Base-by-base conservation (phyloP, 2,113 vertebrate genomes). In the Loxodonta africana region DNA sequence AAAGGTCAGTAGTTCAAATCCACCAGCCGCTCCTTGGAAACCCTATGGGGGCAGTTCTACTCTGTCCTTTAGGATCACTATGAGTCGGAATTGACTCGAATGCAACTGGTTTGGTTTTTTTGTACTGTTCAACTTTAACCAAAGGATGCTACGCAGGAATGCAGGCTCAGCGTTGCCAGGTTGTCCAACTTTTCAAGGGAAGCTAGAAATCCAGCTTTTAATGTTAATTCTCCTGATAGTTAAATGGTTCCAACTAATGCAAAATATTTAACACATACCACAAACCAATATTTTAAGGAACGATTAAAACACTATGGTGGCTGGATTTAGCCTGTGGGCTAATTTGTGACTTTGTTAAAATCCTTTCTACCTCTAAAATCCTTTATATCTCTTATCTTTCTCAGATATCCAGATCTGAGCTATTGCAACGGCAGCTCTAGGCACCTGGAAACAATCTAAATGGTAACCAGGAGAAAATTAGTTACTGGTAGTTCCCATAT, bases 371-470 rank as follows among this genome's bases (percentile, higher is more conserved):
- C n/a, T 88, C 26, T 65, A 73, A 87, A 88, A 88, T 87, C 17
- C 67, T 93, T 5, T 77, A 11, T 48, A n/a, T 76, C 28, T 71
- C 37, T 76, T 67, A 44, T 26, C 6, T 85, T 76, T 94, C 60
- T 86, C 26, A 67, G 74, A 62, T 62, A 30, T 85, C 33, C 57
- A 85, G 48, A 88, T 30, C 14, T 60, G 5, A 11, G 12, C 67
- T n/a, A 78, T 18, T 26, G 81, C 28, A 46, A 1, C 77, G 60
- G n/a, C 11, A 90, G 21, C 57, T 92, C 25, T 23, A 60, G 26
- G 28, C n/a, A 82, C n/a, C 17, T 65, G 53, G 88, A 95, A 92
- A 94, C 44, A 85, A 44, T 12, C 11, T 80, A 89, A 86, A 8
- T 60, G 44, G 37, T 83, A 83, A 28, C 37, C 37, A 80, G 74